Base-by-base conservation (phyloP, 2,888 invertebrate species). In the Agriopis leucophaearia region DNA sequence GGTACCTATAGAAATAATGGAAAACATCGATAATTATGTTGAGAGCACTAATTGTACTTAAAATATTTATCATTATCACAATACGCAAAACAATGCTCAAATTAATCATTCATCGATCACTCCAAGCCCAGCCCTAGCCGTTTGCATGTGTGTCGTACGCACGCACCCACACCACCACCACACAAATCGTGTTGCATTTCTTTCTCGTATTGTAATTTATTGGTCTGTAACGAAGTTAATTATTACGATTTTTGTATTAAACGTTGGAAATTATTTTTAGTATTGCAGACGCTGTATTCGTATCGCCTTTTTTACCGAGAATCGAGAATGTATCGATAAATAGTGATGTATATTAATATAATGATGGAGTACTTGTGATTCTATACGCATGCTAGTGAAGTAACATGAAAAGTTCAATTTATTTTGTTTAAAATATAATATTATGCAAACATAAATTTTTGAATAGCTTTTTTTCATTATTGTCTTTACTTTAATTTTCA, bases 211-310 rank as follows among this genome's bases (percentile, higher is more conserved):
- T 91, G 94, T 93, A 92, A 94, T 94, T 93, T 94, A 94, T 94
- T 90, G 90, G 91, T 88, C 92, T 93, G 93, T 92, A 93, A 92
- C 92, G 88, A 92, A 92, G 92, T 93, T 93, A 94, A 94, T 94
- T 94, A 94, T 93, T 93, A 89, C 91, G 89, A 94, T 94, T 94
- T 94, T 94, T 93, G 93, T 92, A 93, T 93, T 93, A 93, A 94
- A 94, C 92, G 92, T 88, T 92, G 92, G 87, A 93, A 91, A 93
- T 93, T 92, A 94, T 93, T 93, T 93, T 93, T 91, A 93, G 88
- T 88, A 73, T 83, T 81, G 88, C 89, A 89, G 88, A 88, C 85
- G 78, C 75, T 79, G 75, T 72, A 72, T 78, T 76, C 77, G 82
- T 78, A 76, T 77, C 69, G 75, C 69, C 78, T 83, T 88, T 90